phyloP scores from a whole-genome alignment of 2,888 invertebrate species.

The Seira musarum region DNA sequence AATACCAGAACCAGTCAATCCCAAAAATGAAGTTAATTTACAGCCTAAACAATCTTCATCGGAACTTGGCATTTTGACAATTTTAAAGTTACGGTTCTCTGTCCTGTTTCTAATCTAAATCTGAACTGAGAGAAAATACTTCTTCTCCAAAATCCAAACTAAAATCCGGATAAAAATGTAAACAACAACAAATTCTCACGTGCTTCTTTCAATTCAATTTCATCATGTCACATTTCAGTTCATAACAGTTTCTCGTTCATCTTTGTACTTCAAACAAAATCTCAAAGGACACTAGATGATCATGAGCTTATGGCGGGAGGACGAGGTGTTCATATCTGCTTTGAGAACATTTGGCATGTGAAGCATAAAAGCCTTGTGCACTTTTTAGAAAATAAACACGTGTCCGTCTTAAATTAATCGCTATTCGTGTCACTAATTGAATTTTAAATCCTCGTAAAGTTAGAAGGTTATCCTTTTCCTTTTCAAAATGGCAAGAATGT shows the following conservation, averaged over 20 bases:
- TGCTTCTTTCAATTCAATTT: background rate
- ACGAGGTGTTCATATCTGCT: too few relatives aligned
- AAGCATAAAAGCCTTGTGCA: too few relatives aligned
- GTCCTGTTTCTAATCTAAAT: too few relatives aligned
- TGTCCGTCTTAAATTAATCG: slow-evolving; percentile 6
- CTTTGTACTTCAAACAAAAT: too few relatives aligned
- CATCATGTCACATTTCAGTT: background rate
- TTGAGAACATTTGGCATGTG: too few relatives aligned
- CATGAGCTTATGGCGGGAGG: too few relatives aligned
- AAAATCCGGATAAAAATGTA: background rate
- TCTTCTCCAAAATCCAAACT: background rate
- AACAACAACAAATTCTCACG: background rate
- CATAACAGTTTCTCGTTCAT: too few relatives aligned
- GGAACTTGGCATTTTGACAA: background rate
- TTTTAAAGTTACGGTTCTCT: background rate
- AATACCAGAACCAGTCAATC: slow-evolving; percentile 55
- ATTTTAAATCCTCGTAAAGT: background rate
- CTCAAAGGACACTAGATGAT: too few relatives aligned
- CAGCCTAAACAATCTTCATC: slow-evolving; percentile 44
- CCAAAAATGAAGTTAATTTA: slow-evolving; percentile 45
- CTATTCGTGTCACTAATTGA: too few relatives aligned
- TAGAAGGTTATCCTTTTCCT: background rate
- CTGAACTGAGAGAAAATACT: too few relatives aligned
- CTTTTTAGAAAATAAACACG: background rate
- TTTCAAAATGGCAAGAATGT: too few relatives aligned